Conservation (phyloP, 2,797 vertebrate genomes). For the Lacerta agilis region DNA sequence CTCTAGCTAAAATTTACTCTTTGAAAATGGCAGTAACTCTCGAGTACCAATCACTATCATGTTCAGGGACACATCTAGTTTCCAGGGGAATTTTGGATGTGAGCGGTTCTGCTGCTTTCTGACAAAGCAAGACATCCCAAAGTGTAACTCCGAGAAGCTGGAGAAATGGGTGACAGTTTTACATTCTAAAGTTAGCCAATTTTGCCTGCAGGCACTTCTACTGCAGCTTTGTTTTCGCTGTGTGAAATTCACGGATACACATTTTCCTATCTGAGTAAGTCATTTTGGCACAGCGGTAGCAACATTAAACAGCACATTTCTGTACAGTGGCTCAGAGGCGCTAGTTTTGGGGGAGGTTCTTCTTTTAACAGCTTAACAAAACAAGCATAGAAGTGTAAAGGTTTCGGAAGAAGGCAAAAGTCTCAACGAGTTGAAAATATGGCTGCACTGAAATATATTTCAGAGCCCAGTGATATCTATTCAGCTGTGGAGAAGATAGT, state of each 20-base stretch:
- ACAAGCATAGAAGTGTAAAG: conserved; percentile 19
- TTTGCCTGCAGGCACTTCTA: conserved; percentile 29
- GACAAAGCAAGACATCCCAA: conserved; percentile 38
- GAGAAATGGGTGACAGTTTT: conserved; percentile 34
- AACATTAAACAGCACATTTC: conserved; percentile 42
- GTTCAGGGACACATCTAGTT: neutral
- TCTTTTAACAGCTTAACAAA: conserved; percentile 23
- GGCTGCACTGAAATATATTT: conserved; percentile 18
- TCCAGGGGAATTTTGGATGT: no score
- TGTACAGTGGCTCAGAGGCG: conserved; percentile 13
- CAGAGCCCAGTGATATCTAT: neutral
- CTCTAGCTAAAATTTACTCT: neutral
- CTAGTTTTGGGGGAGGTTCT: neutral
- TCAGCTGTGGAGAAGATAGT: conserved; percentile 26
- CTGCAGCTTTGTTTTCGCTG: conserved; percentile 39
- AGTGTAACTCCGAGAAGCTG: conserved; percentile 29
- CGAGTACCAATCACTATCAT: neutral
- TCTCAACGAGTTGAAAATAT: conserved; percentile 14
- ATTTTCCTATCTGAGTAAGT: conserved; percentile 40
- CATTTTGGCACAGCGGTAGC: conserved; percentile 30
- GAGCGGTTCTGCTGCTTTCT: neutral
- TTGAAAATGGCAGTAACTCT: neutral
- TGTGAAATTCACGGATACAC: neutral
- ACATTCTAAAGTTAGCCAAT: conserved; percentile 22
- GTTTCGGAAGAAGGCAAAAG: conserved; percentile 1